Conservation (phyloP, 2,888 invertebrate genomes). For the Synergus japonicus region DNA sequence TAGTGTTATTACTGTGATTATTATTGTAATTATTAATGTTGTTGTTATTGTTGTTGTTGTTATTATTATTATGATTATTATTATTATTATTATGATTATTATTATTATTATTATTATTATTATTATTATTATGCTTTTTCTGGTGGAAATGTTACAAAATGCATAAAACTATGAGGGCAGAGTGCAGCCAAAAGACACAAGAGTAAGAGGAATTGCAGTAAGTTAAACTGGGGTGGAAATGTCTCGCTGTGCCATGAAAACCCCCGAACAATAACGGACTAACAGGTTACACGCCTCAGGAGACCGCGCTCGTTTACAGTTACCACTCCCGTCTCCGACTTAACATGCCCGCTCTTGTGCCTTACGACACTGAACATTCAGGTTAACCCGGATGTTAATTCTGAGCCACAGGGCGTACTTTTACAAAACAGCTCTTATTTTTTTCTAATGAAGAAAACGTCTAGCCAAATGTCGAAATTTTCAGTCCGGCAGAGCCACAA, state of each 20-base stretch:
- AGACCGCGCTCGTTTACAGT: constrained; percentile 44
- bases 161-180: neutral
- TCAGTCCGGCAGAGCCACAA: neutral
- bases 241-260: constrained; percentile 45
- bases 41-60: too few species aligned
- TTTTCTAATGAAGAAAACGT: neutral
- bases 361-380: constrained; percentile 30
- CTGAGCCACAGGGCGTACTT: neutral
- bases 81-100: too few species aligned
- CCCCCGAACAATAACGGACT: constrained; percentile 48
- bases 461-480: neutral
- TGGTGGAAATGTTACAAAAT: neutral
- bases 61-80: too few species aligned
- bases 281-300: constrained; percentile 48
- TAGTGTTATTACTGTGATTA: too few species aligned
- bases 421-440: neutral
- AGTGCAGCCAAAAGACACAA: neutral
- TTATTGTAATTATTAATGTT: too few species aligned
- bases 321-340: constrained; percentile 24
- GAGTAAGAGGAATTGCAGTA: constrained; percentile 16
- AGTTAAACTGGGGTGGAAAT: constrained; percentile 31
- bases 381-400: constrained; percentile 37
- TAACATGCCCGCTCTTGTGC: constrained; percentile 12
- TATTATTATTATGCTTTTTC: too few species aligned
- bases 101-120: too few species aligned